Conservation (phyloP, 92 coral and sea anemone species). For the Porites lobata region DNA sequence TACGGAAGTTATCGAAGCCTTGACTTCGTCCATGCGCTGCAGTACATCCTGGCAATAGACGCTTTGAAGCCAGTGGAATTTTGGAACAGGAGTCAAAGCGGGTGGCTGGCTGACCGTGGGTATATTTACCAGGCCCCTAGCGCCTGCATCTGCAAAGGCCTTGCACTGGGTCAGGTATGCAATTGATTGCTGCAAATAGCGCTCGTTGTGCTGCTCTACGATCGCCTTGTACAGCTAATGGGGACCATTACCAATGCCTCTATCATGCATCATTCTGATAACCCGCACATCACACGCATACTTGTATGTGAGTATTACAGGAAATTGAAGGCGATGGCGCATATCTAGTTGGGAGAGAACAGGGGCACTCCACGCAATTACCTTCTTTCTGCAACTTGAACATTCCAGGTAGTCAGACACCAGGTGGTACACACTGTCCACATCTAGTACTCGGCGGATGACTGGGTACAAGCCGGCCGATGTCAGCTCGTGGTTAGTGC, state of each 20-base stretch:
- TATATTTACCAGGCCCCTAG: too few species aligned
- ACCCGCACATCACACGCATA: slow-evolving; percentile 53
- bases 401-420: slow-evolving; percentile 30
- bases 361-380: slow-evolving; percentile 43
- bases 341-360: slow-evolving; percentile 33
- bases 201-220: slow-evolving; percentile 44
- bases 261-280: slow-evolving; percentile 29
- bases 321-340: slow-evolving; percentile 40
- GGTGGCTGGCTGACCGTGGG: slow-evolving; percentile 33
- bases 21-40: slow-evolving; percentile 38
- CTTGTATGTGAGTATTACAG: slow-evolving; percentile 34
- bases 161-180: slow-evolving; percentile 45
- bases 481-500: slow-evolving; percentile 36
- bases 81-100: slow-evolving; percentile 36
- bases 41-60: slow-evolving; percentile 65
- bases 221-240: slow-evolving; percentile 17
- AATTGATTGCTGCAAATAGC: slow-evolving; percentile 24
- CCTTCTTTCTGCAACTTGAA: slow-evolving; percentile 28
- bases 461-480: slow-evolving; percentile 59
- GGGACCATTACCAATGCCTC: slow-evolving; percentile 39
- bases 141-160: not conserved
- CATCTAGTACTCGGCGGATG: slow-evolving; percentile 39
- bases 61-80: slow-evolving; percentile 44
- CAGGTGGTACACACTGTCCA: slow-evolving; percentile 38
- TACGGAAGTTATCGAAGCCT: slow-evolving; percentile 51